These are phyloP conservation scores for Branchinecta lynchi DNA, from an alignment of 1,140 invertebrate species.

Conservation along the genomic window DNA sequence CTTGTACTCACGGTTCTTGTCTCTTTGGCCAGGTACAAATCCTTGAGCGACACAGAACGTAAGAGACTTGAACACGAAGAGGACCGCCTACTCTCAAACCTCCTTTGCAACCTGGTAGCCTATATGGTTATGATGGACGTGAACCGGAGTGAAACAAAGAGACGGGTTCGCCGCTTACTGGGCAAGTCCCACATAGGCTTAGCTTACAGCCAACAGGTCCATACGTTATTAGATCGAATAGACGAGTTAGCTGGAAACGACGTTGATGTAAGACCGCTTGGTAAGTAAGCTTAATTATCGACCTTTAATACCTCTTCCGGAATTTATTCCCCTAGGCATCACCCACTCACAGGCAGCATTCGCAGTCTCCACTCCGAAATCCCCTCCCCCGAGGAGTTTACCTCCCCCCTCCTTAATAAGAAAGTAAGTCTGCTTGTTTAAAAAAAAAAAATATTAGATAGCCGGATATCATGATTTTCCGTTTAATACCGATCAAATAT, in stretches of 20 bases:
- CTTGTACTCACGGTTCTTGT: background rate
- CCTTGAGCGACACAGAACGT: constrained; percentile 78
- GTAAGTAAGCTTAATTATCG: constrained; percentile 37
- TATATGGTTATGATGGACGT: constrained; percentile 91
- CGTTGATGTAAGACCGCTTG: background rate
- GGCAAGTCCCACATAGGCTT: constrained; percentile 98
- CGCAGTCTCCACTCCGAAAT: no score
- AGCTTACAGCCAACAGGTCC: constrained; percentile 92
- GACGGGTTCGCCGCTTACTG: constrained; percentile 80
- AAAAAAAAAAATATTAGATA: no score
- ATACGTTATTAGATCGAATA: constrained; percentile 88
- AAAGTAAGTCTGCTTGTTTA: no score
- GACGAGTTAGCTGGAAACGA: constrained; percentile 55
- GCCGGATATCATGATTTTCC: no score
- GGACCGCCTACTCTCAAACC: constrained; percentile 82
- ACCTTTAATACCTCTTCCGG: background rate
- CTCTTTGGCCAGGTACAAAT: constrained; percentile 53
- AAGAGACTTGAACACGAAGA: constrained; percentile 96
- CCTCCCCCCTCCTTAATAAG: no score
- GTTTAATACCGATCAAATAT: no score
- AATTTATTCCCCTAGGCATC: background rate
- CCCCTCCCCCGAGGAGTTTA: no score
- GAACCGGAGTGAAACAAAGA: constrained; percentile 64
- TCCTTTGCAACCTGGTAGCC: constrained; percentile 90
- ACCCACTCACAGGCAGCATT: background rate